Evolutionary conservation across 2,888 invertebrate species (phyloP), one percentile per base, ranked within the genome.

Genomic region (Cheilosia pagana): DNA sequence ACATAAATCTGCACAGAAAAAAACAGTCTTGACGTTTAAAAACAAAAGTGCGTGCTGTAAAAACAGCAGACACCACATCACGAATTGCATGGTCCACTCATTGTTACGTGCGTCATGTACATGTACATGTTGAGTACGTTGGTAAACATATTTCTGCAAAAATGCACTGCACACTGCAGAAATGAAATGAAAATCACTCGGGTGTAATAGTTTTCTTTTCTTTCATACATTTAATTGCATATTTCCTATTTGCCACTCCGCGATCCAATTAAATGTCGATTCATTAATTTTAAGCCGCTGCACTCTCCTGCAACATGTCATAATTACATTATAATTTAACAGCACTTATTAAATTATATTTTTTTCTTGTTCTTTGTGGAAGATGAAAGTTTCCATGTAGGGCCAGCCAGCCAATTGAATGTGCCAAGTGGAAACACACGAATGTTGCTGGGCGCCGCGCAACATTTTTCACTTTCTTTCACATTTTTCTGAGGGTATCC

Each of bases 141-240:
- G 71, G 52, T 62, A 60, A 52, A 72, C 16, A 59, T 8, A 28
- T 71, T 57, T 48, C 23, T 28, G 16, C 8, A 39, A 45, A 45
- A 68, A 67, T 52, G 71, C 78, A 72, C 41, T 52, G 28, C 52
- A 68, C 52, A 70, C 52, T 81, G 76, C 63, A 76, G 68, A 35
- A 35, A 68, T 75, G 63, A 55, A 81, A 81, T 68, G 74, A 25
- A 75, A 81, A 81, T 63, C 81, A 65, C 76, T 81, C 39, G 57
- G 25, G 45, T 81, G 76, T 65, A 55, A 63, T 59, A 62, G 70
- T 63, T 63, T 63, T 75, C 74, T 74, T 55, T 78, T 62, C 39
- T 45, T 41, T 52, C 52, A 28, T 31, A 39, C 1, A 55, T 50
- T 62, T 52, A 72, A 72, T 72, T 62, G 50, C 62, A 43, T 52